Evolutionary conservation across 2,113 vertebrate species (phyloP), one percentile per base, ranked within the genome.

Genomic region (Corythornis vintsioides): DNA sequence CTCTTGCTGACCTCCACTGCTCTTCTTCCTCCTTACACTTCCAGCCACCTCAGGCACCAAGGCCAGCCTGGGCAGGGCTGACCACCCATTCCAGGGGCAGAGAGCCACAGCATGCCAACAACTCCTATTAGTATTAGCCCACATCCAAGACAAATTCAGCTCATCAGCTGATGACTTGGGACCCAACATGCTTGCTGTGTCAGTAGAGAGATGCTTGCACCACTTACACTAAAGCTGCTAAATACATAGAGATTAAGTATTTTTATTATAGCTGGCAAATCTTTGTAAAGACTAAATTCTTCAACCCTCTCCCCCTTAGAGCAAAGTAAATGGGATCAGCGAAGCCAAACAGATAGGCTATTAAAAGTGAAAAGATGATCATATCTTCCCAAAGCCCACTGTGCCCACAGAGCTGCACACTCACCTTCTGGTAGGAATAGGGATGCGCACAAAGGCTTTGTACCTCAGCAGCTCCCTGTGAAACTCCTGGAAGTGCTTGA

Each of bases 401-500:
- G 0, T 3, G 1, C 13, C 42, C 2, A 1, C 28, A 24, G 25
- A 47, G 76, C 72, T 16, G 56, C 31, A 96, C 93, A 72, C 72
- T 96, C 95, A 99, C 99, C 99, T 99, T 96, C 98, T 98, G 20
- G 98, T 98, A 15, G 99, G 99, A 94, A 99, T 98, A 2, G 99
- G 99, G 76, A 99, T 99, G 95, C 98, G 98, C 88, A 99, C 98
- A 6, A 99, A 98, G 80, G 99, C 98, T 98, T 99, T 99, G 96
- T 99, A 99, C 29, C 98, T 98, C 79, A 99, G 96, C 67, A 99
- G 97, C 86, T 99, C 99, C 95, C 98, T 96, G 96, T 99, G 99
- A 26, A 99, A 98, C 21, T 99, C 99, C 94, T 99, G 96, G 92
- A 99, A 99, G 97, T 99, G 98, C 78, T 99, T 99, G 97, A 98